Conservation (phyloP, 1,140 invertebrate species). For the Brachionus calyciflorus region DNA sequence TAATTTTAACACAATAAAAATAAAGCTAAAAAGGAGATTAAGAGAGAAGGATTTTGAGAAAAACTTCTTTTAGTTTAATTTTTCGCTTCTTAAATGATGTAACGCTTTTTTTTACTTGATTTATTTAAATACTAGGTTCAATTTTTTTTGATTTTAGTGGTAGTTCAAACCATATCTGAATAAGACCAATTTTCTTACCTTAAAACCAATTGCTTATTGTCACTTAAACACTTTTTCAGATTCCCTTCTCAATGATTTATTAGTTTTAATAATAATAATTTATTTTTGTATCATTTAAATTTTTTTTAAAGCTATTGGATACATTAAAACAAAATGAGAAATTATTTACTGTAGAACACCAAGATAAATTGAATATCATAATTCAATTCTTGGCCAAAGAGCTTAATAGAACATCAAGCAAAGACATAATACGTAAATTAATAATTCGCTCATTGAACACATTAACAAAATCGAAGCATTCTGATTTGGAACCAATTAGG, state of each 20-base stretch:
- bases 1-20: no score
- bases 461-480: background rate
- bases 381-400: background rate
- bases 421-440: conserved; percentile 34
- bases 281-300: background rate
- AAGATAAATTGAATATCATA: background rate
- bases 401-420: background rate
- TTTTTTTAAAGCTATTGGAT: background rate
- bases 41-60: no score
- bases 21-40: no score
- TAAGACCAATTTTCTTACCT: no score
- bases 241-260: background rate
- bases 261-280: background rate
- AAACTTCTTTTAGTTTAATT: no score
- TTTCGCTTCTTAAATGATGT: no score
- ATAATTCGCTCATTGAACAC: conserved; percentile 14
- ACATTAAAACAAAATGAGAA: background rate
- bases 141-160: no score
- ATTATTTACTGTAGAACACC: background rate
- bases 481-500: background rate
- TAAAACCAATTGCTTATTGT: no score
- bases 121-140: no score
- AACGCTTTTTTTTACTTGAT: no score
- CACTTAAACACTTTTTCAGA: no score
- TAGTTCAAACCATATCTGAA: no score